Evolutionary conservation across 2,888 invertebrate species (phyloP).

Genomic region (Macaria notata): DNA sequence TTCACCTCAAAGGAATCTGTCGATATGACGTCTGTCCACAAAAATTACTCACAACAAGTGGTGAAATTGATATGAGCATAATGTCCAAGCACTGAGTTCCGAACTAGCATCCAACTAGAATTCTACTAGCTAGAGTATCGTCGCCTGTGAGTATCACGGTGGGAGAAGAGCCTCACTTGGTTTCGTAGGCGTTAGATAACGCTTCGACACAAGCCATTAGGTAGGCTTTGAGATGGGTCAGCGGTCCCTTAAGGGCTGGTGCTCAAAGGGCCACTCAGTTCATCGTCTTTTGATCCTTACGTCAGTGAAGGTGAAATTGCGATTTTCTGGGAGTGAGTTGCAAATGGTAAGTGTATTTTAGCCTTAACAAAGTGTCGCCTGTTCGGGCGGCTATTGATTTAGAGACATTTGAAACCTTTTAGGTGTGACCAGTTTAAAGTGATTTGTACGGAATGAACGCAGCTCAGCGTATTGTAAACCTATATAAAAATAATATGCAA

Average conservation of each 20-base stretch:
- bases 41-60: too few species aligned
- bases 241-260: slow-evolving; percentile 44
- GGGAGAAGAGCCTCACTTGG: slow-evolving; percentile 20
- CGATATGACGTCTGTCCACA: too few species aligned
- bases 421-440: not conserved
- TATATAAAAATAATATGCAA: too few species aligned
- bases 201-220: slow-evolving; percentile 60
- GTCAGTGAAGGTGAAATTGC: slow-evolving; percentile 35
- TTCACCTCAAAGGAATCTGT: too few species aligned
- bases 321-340: slow-evolving; percentile 20
- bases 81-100: too few species aligned
- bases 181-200: slow-evolving; percentile 43
- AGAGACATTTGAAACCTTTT: not conserved
- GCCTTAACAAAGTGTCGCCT: slow-evolving; percentile 9
- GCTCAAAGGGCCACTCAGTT: slow-evolving; percentile 60
- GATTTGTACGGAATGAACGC: not conserved
- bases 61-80: too few species aligned
- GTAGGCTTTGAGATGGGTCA: slow-evolving; percentile 65
- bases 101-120: too few species aligned
- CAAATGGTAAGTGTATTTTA: slow-evolving; percentile 20
- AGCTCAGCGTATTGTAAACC: too few species aligned
- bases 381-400: slow-evolving; percentile 3
- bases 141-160: too few species aligned
- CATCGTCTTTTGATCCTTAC: slow-evolving; percentile 63
- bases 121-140: too few species aligned